A percentile compares a stretch with the other conserved stretches of the same genome.
Evolutionary conservation across 2,797 vertebrate species (phyloP).

Genomic region (Silurus lanzhouensis): DNA sequence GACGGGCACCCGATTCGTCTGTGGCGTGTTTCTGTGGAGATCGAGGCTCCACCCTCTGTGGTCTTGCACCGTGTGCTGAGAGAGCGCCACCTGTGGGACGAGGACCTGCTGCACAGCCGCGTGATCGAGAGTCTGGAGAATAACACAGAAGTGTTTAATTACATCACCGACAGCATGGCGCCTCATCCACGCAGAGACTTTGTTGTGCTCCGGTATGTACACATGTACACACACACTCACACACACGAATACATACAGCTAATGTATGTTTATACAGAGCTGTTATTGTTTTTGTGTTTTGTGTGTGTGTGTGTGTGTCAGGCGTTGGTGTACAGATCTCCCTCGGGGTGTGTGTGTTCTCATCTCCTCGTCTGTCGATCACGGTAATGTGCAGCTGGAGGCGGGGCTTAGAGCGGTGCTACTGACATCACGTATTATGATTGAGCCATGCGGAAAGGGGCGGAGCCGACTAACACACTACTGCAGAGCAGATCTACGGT

Average conservation of each 20-base stretch:
- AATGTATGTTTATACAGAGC: not conserved
- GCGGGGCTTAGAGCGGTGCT: slow-evolving; percentile 77
- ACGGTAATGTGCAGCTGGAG: slow-evolving; percentile 73
- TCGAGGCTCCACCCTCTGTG: slow-evolving; percentile 72
- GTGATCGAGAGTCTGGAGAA: slow-evolving; percentile 80
- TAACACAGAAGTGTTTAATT: slow-evolving; percentile 81
- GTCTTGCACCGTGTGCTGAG: slow-evolving; percentile 81
- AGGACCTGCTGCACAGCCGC: slow-evolving; percentile 80
- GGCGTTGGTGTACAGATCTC: slow-evolving; percentile 79
- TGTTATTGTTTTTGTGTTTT: not conserved
- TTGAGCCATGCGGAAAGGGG: slow-evolving; percentile 77
- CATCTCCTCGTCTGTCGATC: slow-evolving; percentile 77
- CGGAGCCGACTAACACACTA: slow-evolving; percentile 80
- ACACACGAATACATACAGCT: not conserved
- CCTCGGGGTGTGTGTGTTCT: slow-evolving; percentile 77
- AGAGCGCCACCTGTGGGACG: slow-evolving; percentile 85
- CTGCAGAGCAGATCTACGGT: slow-evolving; percentile 85
- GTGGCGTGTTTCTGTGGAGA: slow-evolving; percentile 79
- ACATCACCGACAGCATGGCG: slow-evolving; percentile 84
- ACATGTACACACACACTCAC: not conserved
- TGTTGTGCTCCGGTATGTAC: slow-evolving; percentile 76
- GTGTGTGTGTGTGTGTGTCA: slow-evolving; percentile 53
- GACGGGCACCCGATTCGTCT: slow-evolving; percentile 79
- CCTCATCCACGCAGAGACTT: slow-evolving; percentile 83
- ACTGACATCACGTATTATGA: slow-evolving; percentile 80